Percentiles rank a stretch among this genome's conserved stretches.
These are phyloP conservation scores for Sprattus sprattus DNA, from an alignment of 2,113 vertebrate species.

Conservation along the genomic window DNA sequence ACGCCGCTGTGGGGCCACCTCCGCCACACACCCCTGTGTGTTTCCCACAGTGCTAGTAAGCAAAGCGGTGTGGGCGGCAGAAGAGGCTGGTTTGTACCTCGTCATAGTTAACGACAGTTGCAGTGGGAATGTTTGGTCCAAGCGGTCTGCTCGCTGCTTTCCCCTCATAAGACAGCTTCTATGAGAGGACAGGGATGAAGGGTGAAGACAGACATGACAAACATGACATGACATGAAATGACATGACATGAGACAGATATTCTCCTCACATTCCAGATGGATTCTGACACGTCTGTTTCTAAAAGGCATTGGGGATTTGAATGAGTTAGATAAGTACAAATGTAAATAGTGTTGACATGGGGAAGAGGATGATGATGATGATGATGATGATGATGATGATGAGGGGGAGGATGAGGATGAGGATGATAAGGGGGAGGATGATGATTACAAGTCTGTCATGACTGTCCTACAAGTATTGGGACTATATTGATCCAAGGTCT, in stretches of 20 bases:
- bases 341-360: neutral
- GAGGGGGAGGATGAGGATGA: too few relatives aligned
- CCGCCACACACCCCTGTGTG: neutral
- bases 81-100: constrained; percentile 66
- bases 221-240: constrained; percentile 39
- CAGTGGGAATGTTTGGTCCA: constrained; percentile 71
- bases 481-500: neutral
- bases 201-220: constrained; percentile 60
- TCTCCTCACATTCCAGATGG: constrained; percentile 1
- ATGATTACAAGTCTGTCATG: too few relatives aligned
- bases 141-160: constrained; percentile 71
- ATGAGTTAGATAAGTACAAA: neutral
- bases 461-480: neutral
- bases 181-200: constrained; percentile 67
- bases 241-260: constrained; percentile 29
- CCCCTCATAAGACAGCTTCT: constrained; percentile 68
- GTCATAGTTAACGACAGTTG: constrained; percentile 74
- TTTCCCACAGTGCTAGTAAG: constrained; percentile 27
- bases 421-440: too few relatives aligned
- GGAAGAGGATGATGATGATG: neutral
- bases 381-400: neutral
- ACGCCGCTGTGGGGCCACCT: neutral
- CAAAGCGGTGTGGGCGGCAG: constrained; percentile 58
- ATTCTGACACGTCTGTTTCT: neutral
- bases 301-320: neutral